Percentiles rank a stretch among this genome's conserved stretches.
These are phyloP conservation scores for Tenthredo scrophulariae DNA, from an alignment of 2,888 invertebrate genomes.

Conservation along the genomic window DNA sequence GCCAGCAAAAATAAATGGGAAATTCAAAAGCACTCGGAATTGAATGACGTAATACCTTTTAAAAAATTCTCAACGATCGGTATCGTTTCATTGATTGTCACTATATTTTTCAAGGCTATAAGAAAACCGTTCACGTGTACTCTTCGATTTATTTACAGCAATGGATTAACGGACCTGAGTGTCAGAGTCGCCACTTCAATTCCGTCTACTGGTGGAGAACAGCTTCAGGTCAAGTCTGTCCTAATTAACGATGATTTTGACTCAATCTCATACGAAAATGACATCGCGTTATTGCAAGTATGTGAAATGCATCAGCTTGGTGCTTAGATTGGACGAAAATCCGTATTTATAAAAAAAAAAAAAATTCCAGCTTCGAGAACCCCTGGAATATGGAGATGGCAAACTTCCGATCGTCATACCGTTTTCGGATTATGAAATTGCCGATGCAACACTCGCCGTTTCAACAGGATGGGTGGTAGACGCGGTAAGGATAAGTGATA, in stretches of 20 bases:
- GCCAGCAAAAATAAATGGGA: background rate
- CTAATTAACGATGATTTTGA: slow-evolving; percentile 22
- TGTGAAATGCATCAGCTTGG: background rate
- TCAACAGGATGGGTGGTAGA: slow-evolving; percentile 73
- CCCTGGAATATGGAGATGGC: slow-evolving; percentile 65
- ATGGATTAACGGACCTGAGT: slow-evolving; percentile 23
- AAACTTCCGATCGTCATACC: slow-evolving; percentile 71
- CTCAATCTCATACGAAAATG: background rate
- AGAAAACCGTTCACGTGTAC: background rate
- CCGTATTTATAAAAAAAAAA: background rate
- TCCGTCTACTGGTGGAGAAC: slow-evolving; percentile 27
- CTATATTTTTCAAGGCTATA: background rate
- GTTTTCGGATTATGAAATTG: slow-evolving; percentile 54
- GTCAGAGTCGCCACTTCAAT: slow-evolving; percentile 12
- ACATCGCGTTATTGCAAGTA: slow-evolving; percentile 44
- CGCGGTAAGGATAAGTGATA: background rate
- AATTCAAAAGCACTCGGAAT: background rate
- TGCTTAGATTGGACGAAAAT: background rate
- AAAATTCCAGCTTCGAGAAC: slow-evolving; percentile 58
- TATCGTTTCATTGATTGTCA: background rate
- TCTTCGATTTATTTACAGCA: background rate
- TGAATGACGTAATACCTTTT: background rate
- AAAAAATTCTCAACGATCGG: background rate
- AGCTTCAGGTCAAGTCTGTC: slow-evolving; percentile 4
- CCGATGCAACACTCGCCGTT: slow-evolving; percentile 63